phyloP scores from a whole-genome alignment of 2,113 vertebrate genomes.

The Phoenicopterus ruber region DNA sequence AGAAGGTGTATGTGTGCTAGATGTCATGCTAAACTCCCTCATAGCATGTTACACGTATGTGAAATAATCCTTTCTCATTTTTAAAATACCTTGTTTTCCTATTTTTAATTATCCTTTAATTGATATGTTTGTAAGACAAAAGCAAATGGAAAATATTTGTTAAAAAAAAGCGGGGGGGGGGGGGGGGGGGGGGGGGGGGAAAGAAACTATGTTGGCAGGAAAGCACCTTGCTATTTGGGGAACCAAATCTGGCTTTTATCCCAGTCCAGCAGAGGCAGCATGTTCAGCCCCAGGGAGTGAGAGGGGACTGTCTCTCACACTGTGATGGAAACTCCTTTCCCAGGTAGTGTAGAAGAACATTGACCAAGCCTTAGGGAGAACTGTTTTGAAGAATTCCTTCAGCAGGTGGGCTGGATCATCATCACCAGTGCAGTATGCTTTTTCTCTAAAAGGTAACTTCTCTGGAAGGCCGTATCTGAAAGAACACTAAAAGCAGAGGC shows the following conservation, averaged over 20 bases:
- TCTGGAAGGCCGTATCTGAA: neutral
- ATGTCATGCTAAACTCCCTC: neutral
- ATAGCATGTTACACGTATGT: neutral
- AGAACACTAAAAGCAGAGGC: neutral
- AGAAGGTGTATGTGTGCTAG: neutral
- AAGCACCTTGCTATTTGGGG: conserved; percentile 58
- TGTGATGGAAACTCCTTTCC: conserved; percentile 5
- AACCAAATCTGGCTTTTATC: conserved; percentile 46
- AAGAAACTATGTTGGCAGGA: conserved; percentile 36
- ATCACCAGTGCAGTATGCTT: neutral
- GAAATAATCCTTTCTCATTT: neutral
- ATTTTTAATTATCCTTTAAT: neutral
- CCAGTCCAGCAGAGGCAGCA: conserved; percentile 23
- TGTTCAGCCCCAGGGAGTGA: conserved; percentile 19
- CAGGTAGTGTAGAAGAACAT: neutral
- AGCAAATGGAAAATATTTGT: conserved; percentile 20
- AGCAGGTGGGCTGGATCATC: neutral
- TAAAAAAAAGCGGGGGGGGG: neutral
- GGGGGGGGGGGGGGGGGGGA: too few species aligned
- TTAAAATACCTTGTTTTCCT: neutral
- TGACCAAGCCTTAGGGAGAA: neutral
- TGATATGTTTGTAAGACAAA: neutral
- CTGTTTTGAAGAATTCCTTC: neutral
- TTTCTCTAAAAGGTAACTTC: conserved; percentile 32
- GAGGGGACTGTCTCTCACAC: conserved; percentile 29